Evolutionary conservation across 2,113 vertebrate species (phyloP).

Genomic region (Hyaena hyaena): DNA sequence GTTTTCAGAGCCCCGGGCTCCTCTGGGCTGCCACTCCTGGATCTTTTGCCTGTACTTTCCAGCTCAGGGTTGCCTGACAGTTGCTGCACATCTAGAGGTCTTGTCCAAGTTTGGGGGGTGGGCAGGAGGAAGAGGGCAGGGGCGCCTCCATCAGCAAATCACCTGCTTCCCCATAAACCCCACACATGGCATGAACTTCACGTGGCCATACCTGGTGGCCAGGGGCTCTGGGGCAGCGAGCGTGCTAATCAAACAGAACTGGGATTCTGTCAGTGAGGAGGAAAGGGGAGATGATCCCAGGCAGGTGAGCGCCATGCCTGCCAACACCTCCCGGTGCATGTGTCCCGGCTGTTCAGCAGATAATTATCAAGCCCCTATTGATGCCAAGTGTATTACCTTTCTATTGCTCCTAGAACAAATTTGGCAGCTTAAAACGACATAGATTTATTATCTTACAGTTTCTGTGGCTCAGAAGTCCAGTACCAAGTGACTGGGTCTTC

Average conservation of each 20-base stretch:
- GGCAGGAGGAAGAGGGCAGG: neutral
- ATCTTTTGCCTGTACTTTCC: neutral
- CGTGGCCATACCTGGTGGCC: neutral
- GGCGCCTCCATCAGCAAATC: neutral
- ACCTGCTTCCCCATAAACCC: neutral
- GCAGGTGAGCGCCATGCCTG: neutral
- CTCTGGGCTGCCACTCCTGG: neutral
- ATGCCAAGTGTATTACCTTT: too few species aligned
- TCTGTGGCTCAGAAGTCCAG: neutral
- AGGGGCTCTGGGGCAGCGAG: neutral
- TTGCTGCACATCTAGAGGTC: neutral
- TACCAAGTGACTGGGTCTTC: neutral
- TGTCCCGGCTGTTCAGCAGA: neutral
- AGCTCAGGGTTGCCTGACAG: neutral
- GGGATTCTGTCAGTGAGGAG: neutral
- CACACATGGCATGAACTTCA: neutral
- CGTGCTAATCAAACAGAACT: neutral
- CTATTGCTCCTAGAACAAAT: neutral
- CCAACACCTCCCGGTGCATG: rapidly evolving
- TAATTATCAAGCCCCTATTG: neutral
- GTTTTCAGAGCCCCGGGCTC: neutral
- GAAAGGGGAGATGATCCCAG: rapidly evolving
- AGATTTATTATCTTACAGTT: slow-evolving; percentile 13
- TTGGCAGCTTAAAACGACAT: neutral
- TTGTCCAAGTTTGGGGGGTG: neutral